Conservation (phyloP, 2,888 invertebrate genomes). For the Lypha dubia region DNA sequence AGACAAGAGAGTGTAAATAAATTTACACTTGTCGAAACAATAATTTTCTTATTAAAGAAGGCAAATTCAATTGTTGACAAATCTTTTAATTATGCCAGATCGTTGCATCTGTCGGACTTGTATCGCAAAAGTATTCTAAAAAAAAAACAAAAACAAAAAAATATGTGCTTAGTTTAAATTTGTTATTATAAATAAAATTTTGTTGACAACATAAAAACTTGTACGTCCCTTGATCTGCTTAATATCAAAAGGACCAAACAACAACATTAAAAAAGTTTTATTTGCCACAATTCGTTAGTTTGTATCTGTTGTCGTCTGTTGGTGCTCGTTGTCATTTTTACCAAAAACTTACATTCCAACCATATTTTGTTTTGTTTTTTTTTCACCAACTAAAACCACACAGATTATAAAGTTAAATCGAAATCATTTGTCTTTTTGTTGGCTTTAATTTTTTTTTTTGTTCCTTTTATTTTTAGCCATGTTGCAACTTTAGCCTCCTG, state of each 20-base stretch:
- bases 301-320: background rate
- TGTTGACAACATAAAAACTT: background rate
- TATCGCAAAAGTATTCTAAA: too few species aligned
- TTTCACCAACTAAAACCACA: slow-evolving; percentile 14
- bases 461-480: background rate
- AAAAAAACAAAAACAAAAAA: too few species aligned
- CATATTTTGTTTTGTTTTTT: slow-evolving; percentile 33
- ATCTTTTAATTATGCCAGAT: background rate
- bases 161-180: background rate
- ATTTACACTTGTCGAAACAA: background rate
- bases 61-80: background rate
- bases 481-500: slow-evolving; percentile 36
- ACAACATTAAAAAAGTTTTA: slow-evolving; percentile 6
- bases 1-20: slow-evolving; percentile 14
- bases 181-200: background rate
- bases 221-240: slow-evolving; percentile 5
- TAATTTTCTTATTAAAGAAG: background rate
- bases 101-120: background rate
- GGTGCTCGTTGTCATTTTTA: background rate
- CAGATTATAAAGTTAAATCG: slow-evolving; percentile 61
- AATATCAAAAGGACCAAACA: slow-evolving; percentile 1
- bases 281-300: background rate
- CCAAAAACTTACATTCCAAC: background rate
- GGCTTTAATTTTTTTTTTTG: too few species aligned
- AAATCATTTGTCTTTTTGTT: slow-evolving; percentile 53